Percentiles rank a stretch among this genome's conserved stretches.
phyloP scores from a whole-genome alignment of 2,113 vertebrate species.

The Apus apus region DNA sequence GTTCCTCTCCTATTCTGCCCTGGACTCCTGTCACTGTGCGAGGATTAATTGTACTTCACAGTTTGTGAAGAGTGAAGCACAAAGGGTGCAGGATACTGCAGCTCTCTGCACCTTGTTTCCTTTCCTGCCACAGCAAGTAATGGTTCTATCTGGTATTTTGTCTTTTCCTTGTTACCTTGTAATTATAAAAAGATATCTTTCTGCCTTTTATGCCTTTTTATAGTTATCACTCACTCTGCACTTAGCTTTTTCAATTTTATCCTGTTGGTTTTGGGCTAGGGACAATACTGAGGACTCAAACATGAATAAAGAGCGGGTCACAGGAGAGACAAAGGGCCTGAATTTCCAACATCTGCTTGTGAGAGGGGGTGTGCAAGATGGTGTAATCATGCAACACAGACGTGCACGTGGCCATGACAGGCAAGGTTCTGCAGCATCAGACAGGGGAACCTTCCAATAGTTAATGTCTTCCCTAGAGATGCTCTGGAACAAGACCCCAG shows the following conservation, averaged over 20 bases:
- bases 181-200: neutral
- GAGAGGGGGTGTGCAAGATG: neutral
- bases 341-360: neutral
- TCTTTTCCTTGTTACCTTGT: neutral
- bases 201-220: neutral
- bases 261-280: neutral
- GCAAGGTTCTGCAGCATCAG: neutral
- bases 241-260: neutral
- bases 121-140: neutral
- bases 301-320: neutral
- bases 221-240: neutral
- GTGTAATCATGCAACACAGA: neutral
- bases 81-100: neutral
- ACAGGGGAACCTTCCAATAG: rapidly evolving
- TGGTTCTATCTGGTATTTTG: neutral
- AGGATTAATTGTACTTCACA: neutral
- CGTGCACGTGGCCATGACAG: neutral
- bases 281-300: neutral
- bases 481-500: rapidly evolving
- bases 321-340: neutral
- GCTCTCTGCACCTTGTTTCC: neutral
- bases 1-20: neutral
- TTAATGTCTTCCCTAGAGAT: neutral
- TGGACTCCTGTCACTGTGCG: neutral
- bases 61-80: neutral